These are phyloP conservation scores for Papilio polyxenes DNA, from an alignment of 1,140 invertebrate genomes.

Conservation along the genomic window DNA sequence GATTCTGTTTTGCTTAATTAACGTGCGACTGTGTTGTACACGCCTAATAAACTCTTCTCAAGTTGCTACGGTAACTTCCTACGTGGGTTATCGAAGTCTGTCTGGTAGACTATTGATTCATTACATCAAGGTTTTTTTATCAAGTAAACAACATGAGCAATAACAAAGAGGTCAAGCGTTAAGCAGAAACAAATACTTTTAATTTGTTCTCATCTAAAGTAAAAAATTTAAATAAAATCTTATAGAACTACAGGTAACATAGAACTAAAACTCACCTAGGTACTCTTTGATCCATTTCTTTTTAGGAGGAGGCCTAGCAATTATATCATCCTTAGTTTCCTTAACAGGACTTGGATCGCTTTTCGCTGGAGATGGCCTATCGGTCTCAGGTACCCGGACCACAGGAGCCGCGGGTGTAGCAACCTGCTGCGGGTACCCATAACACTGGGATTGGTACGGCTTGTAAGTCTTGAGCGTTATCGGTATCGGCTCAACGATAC, in stretches of 20 bases:
- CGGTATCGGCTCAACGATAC: slow-evolving; percentile 70
- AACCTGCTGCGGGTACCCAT: slow-evolving; percentile 55
- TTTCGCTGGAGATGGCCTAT: slow-evolving; percentile 52
- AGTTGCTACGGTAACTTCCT: neutral
- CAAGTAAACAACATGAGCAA: neutral
- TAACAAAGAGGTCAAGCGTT: neutral
- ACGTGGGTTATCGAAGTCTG: slow-evolving; percentile 3
- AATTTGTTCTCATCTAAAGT: no score
- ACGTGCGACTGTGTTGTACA: neutral
- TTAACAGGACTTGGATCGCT: slow-evolving; percentile 51
- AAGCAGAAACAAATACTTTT: neutral
- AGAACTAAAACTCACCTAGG: slow-evolving; percentile 74
- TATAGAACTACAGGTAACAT: neutral
- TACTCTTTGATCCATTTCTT: slow-evolving; percentile 88
- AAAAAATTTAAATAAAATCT: neutral
- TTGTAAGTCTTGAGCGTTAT: slow-evolving; percentile 70
- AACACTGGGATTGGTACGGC: slow-evolving; percentile 52
- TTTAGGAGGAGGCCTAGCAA: slow-evolving; percentile 83
- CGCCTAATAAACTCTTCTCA: neutral
- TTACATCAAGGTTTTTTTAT: neutral
- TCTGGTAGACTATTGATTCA: neutral
- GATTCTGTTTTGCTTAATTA: no score
- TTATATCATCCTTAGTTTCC: slow-evolving; percentile 54
- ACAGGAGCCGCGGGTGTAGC: slow-evolving; percentile 53
- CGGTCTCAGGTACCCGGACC: slow-evolving; percentile 47